These are phyloP conservation scores for Brachyhypopomus gauderio DNA, from an alignment of 2,113 vertebrate genomes.

Conservation along the genomic window DNA sequence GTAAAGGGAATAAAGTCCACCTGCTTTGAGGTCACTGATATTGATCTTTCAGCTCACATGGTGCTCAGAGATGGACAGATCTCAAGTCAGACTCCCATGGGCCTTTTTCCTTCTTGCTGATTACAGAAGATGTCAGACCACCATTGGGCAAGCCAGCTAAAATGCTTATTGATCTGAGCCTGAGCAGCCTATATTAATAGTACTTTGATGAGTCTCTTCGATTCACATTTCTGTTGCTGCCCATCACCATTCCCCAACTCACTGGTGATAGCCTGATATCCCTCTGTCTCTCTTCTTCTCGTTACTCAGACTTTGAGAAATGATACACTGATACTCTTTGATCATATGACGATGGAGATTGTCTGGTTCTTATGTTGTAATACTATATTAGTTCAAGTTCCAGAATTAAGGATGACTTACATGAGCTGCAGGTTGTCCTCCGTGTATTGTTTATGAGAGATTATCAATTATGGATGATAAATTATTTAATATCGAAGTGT, in stretches of 20 bases:
- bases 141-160: not conserved
- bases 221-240: conserved; percentile 12
- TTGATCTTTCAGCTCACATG: conserved; percentile 60
- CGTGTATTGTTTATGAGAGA: conserved; percentile 51
- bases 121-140: conserved; percentile 39
- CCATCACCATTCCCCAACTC: conserved; percentile 37
- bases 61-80: conserved; percentile 59
- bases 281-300: not conserved
- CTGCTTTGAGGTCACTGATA: conserved; percentile 48
- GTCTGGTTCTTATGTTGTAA: not conserved
- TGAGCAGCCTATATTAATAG: conserved; percentile 63
- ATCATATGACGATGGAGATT: not conserved
- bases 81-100: conserved; percentile 49
- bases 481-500: conserved; percentile 56
- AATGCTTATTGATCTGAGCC: conserved; percentile 55
- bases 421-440: not conserved
- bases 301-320: not conserved
- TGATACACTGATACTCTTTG: not conserved
- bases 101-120: conserved; percentile 46
- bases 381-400: not conserved
- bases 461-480: conserved; percentile 49
- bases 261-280: conserved; percentile 2
- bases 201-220: conserved; percentile 19
- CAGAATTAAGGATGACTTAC: conserved; percentile 30
- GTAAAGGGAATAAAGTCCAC: not conserved